A percentile compares a stretch with the other conserved stretches of the same genome.
Conservation (phyloP, 2,113 vertebrate species). For the Cololabis saira region DNA sequence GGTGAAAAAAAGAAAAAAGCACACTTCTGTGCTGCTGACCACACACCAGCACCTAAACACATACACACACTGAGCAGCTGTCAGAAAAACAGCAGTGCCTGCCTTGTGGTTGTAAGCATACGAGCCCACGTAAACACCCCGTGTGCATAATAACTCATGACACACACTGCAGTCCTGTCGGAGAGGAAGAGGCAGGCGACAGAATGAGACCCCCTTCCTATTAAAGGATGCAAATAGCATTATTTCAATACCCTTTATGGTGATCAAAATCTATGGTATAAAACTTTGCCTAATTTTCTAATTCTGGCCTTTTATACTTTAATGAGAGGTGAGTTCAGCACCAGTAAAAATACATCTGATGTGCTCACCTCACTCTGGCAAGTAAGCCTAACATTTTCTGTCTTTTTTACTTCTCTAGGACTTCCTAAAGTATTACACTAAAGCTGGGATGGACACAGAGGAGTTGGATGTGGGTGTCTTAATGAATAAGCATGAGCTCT, state of each 20-base stretch:
- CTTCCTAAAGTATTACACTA: slow-evolving; percentile 91
- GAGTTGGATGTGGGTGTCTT: slow-evolving; percentile 83
- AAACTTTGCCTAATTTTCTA: no score
- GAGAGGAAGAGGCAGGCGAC: no score
- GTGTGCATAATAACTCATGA: slow-evolving; percentile 4
- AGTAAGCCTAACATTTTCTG: slow-evolving; percentile 44
- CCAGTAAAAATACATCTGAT: slow-evolving; percentile 65
- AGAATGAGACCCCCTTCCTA: slow-evolving; percentile 21
- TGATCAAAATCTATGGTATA: slow-evolving; percentile 51
- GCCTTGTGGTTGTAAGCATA: slow-evolving; percentile 19
- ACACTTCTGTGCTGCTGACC: slow-evolving; percentile 27
- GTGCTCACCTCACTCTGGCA: slow-evolving; percentile 38
- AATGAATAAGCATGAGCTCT: not conserved
- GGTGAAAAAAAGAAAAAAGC: slow-evolving; percentile 73
- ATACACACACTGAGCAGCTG: slow-evolving; percentile 23
- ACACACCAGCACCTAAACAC: slow-evolving; percentile 16
- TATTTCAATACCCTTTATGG: slow-evolving; percentile 43
- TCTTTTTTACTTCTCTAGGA: slow-evolving; percentile 83
- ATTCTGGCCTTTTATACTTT: slow-evolving; percentile 34
- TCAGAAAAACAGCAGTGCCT: slow-evolving; percentile 38
- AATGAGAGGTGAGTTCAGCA: slow-evolving; percentile 43
- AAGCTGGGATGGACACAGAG: slow-evolving; percentile 88
- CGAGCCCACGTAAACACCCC: no score
- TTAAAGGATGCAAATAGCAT: slow-evolving; percentile 15
- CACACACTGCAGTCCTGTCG: slow-evolving; percentile 3